phyloP scores from a whole-genome alignment of 2,113 vertebrate genomes.

The Cichladusa arquata region DNA sequence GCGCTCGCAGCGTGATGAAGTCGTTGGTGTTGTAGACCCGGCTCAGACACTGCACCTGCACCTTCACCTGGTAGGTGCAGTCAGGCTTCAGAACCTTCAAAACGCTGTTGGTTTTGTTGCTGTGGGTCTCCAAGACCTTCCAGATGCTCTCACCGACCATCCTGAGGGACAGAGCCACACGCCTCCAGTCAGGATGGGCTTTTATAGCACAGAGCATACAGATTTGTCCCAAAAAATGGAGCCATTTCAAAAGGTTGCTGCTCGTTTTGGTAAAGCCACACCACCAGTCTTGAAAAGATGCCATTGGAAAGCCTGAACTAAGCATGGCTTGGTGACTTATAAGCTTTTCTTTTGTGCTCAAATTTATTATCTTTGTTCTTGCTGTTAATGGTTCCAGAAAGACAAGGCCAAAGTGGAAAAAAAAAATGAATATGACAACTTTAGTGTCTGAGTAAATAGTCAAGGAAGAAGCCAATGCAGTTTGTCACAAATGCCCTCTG shows the following conservation, averaged over 20 bases:
- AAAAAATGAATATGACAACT: not conserved
- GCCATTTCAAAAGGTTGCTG: not conserved
- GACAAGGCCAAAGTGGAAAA: not conserved
- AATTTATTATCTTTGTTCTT: not conserved
- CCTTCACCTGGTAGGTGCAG: slow-evolving; percentile 92
- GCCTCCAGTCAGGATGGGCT: not conserved
- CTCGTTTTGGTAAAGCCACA: not conserved
- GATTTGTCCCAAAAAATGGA: not conserved
- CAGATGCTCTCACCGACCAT: slow-evolving; percentile 84
- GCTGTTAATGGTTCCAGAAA: not conserved
- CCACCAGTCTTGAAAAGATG: not conserved
- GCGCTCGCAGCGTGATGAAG: slow-evolving; percentile 85
- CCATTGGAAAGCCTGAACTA: not conserved
- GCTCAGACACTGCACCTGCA: slow-evolving; percentile 92
- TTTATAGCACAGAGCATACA: not conserved
- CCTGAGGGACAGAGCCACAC: slow-evolving; percentile 60
- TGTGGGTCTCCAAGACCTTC: slow-evolving; percentile 90
- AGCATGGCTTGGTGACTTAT: not conserved
- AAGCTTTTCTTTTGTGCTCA: not conserved
- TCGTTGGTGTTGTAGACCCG: slow-evolving; percentile 89
- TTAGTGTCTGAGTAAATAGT: not conserved
- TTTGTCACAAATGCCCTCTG: not conserved
- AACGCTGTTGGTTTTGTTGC: slow-evolving; percentile 86
- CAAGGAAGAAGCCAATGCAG: not conserved
- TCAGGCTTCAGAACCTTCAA: slow-evolving; percentile 89